Conservation (phyloP, 2,113 vertebrate genomes). For the Megaceryle torquata region DNA sequence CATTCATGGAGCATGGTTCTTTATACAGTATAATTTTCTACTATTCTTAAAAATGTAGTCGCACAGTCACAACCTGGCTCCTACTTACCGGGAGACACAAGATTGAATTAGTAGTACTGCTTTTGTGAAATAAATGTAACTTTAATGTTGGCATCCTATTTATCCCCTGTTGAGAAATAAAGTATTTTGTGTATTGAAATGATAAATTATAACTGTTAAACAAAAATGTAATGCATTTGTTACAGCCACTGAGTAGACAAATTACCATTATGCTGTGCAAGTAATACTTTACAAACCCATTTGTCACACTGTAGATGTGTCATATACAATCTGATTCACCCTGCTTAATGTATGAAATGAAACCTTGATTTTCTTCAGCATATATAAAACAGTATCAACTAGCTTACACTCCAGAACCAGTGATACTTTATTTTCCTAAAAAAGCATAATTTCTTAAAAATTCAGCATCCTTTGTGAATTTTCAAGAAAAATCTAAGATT, state of each 20-base stretch:
- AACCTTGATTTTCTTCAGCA: slow-evolving; percentile 21
- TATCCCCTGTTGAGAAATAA: slow-evolving; percentile 51
- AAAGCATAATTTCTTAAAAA: background rate
- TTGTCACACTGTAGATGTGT: slow-evolving; percentile 63
- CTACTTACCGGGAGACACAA: background rate
- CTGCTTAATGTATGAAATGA: slow-evolving; percentile 46
- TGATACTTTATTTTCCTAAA: slow-evolving; percentile 27
- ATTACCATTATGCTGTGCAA: slow-evolving; percentile 52
- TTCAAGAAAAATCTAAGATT: background rate
- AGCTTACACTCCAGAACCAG: background rate
- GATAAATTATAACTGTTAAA: slow-evolving; percentile 57
- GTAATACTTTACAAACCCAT: slow-evolving; percentile 66
- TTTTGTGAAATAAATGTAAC: slow-evolving; percentile 17
- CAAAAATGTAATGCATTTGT: slow-evolving; percentile 53
- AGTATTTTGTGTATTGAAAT: slow-evolving; percentile 40
- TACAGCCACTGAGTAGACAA: slow-evolving; percentile 53
- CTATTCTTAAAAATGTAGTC: background rate
- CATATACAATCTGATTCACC: slow-evolving; percentile 59
- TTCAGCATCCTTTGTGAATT: background rate
- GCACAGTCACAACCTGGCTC: background rate
- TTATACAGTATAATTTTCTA: background rate
- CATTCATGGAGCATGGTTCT: background rate
- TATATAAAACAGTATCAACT: background rate
- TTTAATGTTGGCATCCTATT: slow-evolving; percentile 17
- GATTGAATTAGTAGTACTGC: slow-evolving; percentile 1